Evolutionary conservation across 2,113 vertebrate species (phyloP).

Genomic region (Alces alces): DNA sequence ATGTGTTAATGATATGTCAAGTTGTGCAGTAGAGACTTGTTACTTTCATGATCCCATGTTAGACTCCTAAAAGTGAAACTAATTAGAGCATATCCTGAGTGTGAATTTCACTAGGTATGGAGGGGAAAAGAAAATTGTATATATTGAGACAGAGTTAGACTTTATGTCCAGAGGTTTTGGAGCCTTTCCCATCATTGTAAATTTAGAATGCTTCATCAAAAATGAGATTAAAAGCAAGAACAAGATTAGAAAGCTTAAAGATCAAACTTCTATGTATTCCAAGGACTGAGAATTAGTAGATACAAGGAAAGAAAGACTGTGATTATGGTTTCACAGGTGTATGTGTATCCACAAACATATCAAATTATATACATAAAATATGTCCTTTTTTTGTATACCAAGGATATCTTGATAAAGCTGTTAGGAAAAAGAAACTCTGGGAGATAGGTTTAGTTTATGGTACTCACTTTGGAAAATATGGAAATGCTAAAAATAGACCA

Average conservation of each 20-base stretch:
- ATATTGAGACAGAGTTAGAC: background rate
- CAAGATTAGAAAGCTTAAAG: background rate
- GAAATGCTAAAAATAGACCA: background rate
- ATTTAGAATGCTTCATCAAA: background rate
- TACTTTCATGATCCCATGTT: conserved; percentile 48
- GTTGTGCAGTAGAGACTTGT: background rate
- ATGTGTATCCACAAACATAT: background rate
- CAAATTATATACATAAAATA: background rate
- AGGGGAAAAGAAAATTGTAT: background rate
- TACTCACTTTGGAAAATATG: background rate
- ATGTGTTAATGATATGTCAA: conserved; percentile 59
- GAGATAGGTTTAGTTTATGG: background rate
- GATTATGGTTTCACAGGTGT: background rate
- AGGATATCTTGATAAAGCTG: background rate
- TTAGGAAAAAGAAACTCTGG: background rate
- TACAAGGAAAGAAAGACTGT: background rate
- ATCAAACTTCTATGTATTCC: background rate
- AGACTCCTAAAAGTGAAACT: conserved; percentile 48
- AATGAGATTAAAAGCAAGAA: background rate
- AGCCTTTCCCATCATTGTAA: background rate
- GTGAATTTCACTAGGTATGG: conserved; percentile 37
- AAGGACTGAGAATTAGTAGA: background rate
- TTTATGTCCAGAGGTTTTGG: background rate
- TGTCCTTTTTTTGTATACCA: background rate
- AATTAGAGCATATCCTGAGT: conserved; percentile 32